These are phyloP conservation scores for Poecilia latipinna DNA, from an alignment of 2,113 vertebrate species.

Conservation along the genomic window DNA sequence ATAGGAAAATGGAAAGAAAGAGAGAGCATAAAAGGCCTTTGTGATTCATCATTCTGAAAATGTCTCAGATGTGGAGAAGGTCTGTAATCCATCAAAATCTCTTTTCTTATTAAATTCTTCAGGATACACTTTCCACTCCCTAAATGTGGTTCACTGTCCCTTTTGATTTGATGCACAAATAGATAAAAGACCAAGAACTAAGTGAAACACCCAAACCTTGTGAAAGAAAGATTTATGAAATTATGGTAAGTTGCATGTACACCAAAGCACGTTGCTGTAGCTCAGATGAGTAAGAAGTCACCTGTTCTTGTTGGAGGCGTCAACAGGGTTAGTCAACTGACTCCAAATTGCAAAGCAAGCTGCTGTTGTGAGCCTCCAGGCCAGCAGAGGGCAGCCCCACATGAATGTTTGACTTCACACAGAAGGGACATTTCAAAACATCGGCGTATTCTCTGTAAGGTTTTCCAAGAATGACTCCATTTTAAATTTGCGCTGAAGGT, in stretches of 20 bases:
- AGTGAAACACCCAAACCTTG: conserved; percentile 65
- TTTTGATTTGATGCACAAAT: conserved; percentile 82
- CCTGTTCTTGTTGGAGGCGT: neutral
- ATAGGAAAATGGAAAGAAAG: conserved; percentile 51
- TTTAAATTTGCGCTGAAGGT: too few relatives aligned
- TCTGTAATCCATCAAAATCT: conserved; percentile 85
- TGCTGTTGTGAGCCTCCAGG: neutral
- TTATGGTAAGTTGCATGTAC: conserved; percentile 45
- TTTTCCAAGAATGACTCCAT: too few relatives aligned
- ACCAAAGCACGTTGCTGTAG: neutral
- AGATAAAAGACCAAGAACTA: conserved; percentile 73
- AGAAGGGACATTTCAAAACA: too few relatives aligned
- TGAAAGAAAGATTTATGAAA: conserved; percentile 64
- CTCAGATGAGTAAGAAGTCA: neutral
- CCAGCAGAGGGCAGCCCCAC: too few relatives aligned
- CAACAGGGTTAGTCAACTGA: neutral
- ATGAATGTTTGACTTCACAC: too few relatives aligned
- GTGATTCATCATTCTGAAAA: conserved; percentile 84
- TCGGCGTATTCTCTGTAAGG: too few relatives aligned
- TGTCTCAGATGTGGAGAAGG: conserved; percentile 82
- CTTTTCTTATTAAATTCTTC: conserved; percentile 86
- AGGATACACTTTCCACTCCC: conserved; percentile 81
- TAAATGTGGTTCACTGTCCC: conserved; percentile 78
- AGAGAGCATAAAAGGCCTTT: conserved; percentile 75
- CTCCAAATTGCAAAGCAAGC: neutral